A percentile compares a stretch with the other conserved stretches of the same genome.
These are phyloP conservation scores for Calidris pugnax DNA, from an alignment of 2,113 vertebrate species.

Conservation along the genomic window DNA sequence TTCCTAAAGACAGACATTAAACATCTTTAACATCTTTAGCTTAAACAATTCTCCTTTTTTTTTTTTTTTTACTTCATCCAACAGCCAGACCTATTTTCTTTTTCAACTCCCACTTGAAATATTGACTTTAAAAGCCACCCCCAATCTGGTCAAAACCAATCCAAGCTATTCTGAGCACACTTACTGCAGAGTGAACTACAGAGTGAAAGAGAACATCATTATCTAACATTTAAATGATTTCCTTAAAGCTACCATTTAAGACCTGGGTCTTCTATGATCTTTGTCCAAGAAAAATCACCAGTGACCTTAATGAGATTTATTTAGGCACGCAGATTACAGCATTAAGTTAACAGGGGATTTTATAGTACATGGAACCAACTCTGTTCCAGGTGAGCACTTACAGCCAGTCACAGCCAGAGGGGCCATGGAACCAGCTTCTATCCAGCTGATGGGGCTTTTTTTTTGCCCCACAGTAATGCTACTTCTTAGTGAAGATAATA, in stretches of 20 bases:
- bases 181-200: background rate
- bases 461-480: background rate
- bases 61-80: background rate
- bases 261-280: background rate
- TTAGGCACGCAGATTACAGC: background rate
- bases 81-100: background rate
- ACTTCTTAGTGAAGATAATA: background rate
- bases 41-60: background rate
- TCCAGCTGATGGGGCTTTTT: background rate
- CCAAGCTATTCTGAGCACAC: background rate
- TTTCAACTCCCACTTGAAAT: background rate
- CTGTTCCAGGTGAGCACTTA: background rate
- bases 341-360: background rate
- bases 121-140: background rate
- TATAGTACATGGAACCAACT: background rate
- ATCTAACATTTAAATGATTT: background rate
- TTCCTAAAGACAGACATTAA: background rate
- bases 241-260: background rate
- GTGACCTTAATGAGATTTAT: background rate
- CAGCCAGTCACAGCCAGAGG: background rate
- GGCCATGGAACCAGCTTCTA: background rate
- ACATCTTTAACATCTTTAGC: background rate
- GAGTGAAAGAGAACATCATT: background rate
- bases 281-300: background rate
- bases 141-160: background rate